A percentile compares a stretch with the other conserved stretches of the same genome.
Conservation (phyloP, 2,113 vertebrate species). For the Gulo gulo region DNA sequence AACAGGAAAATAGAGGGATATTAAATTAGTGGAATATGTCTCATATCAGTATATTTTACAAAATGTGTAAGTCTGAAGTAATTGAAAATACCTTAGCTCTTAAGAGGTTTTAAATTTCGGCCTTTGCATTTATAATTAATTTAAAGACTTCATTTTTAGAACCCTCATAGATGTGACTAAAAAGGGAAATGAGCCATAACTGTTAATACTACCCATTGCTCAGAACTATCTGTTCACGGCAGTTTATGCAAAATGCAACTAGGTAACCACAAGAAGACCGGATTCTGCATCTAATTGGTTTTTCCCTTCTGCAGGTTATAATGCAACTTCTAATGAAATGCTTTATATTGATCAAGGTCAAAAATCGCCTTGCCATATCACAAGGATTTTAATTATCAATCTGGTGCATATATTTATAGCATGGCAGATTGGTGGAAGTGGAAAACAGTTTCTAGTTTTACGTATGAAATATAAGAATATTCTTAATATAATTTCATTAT, state of each 20-base stretch:
- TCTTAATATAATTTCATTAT: neutral
- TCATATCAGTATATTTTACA: slow-evolving; percentile 56
- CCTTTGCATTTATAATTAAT: slow-evolving; percentile 54
- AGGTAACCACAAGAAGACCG: neutral
- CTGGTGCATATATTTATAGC: neutral
- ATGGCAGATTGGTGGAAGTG: neutral
- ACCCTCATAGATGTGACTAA: slow-evolving; percentile 56
- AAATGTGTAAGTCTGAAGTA: slow-evolving; percentile 31
- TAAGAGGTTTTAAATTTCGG: slow-evolving; percentile 60
- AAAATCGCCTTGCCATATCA: neutral
- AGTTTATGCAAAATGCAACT: neutral
- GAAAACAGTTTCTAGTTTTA: slow-evolving; percentile 22
- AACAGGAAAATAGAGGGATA: slow-evolving; percentile 58
- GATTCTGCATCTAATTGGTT: neutral
- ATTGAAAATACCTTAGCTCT: slow-evolving; percentile 57
- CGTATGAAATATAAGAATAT: neutral
- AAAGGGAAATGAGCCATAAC: slow-evolving; percentile 70
- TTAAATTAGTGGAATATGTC: slow-evolving; percentile 53
- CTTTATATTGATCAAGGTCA: neutral
- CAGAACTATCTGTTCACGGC: neutral
- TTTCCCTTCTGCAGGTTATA: neutral
- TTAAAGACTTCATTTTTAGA: slow-evolving; percentile 31
- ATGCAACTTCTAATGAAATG: neutral
- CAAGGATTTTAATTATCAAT: slow-evolving; percentile 11
- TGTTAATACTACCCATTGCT: slow-evolving; percentile 47